Evolutionary conservation across 2,888 invertebrate species (phyloP), one percentile per base, ranked within the genome.

Genomic region (Keiferia lycopersicella): DNA sequence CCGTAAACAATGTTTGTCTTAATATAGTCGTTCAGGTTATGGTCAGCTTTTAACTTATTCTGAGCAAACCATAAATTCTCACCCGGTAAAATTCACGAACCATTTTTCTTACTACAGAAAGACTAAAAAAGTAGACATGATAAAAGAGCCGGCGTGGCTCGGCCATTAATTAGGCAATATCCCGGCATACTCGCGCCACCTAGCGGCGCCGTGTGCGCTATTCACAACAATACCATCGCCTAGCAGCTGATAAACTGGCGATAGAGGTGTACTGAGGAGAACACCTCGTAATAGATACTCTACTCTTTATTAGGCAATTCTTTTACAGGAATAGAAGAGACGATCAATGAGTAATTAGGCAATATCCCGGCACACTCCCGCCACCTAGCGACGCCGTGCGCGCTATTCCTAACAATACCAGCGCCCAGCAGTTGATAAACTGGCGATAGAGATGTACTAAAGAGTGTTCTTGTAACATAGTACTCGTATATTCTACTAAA

Each of bases 371-470:
- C 71, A 68, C 70, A 67, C 51, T 66, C 66, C 66, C 63, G 62
- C 64, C 68, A 69, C 72, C 66, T 69, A 67, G 71, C 67, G 12
- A 14, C 11, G 45, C 64, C 67, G 69, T 73, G 62, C 64, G 68
- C 66, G n/a, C n/a, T n/a, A 26, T 26, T 69, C 66, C 68, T 73
- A 70, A 71, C 73, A 66, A 70, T 66, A 70, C 71, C 67, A 58
- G 58, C 58, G 45, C 72, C 77, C 78, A 39, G 58, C 58, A 48
- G 71, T 77, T 79, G 76, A 78, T 79, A 80, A 81, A 80, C 77
- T 76, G 73, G 22, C 41, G 6, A 16, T 61, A 61, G 61, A 34
- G 50, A 4, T 50, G 48, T 58, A 11, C 34, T 34, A 10, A 2
- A 34, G 34, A 34, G 1, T 8, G 4, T 26, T 12, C 34, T 48